Evolutionary conservation across 2,888 invertebrate genomes (phyloP).

Genomic region (Caenorhabditis angaria): DNA sequence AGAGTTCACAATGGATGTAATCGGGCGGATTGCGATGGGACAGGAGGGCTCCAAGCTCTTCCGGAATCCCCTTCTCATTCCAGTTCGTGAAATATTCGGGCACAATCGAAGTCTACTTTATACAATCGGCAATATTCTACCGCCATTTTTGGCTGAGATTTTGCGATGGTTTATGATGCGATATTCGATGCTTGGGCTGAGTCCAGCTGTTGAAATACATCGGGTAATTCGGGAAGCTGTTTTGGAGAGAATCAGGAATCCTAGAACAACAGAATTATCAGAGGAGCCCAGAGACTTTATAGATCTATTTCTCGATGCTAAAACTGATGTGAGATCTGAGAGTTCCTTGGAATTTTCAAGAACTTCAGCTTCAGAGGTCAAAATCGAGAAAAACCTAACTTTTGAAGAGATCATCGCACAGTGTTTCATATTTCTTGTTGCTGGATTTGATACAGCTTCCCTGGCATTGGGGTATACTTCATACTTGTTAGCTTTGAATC

Average conservation of each 20-base stretch:
- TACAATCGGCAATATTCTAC: slow-evolving; percentile 18
- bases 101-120: slow-evolving; percentile 20
- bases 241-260: slow-evolving; percentile 30
- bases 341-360: slow-evolving; percentile 18
- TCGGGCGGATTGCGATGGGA: slow-evolving; percentile 56
- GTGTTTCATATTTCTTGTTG: slow-evolving; percentile 74
- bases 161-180: not conserved
- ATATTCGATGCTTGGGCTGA: not conserved
- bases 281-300: slow-evolving; percentile 52
- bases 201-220: slow-evolving; percentile 15
- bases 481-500: slow-evolving; percentile 74
- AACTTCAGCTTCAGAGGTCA: slow-evolving; percentile 5
- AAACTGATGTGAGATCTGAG: slow-evolving; percentile 34
- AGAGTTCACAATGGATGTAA: slow-evolving; percentile 58
- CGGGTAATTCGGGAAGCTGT: slow-evolving; percentile 22
- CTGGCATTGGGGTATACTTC: slow-evolving; percentile 74
- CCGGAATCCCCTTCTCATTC: slow-evolving; percentile 18
- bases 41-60: slow-evolving; percentile 38
- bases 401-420: slow-evolving; percentile 72
- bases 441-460: slow-evolving; percentile 76
- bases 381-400: slow-evolving; percentile 26
- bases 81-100: slow-evolving; percentile 16
- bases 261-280: slow-evolving; percentile 29
- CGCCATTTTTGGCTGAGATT: slow-evolving; percentile 8
- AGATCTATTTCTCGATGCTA: slow-evolving; percentile 58